A percentile compares a stretch with the other conserved stretches of the same genome.
Evolutionary conservation across 2,888 invertebrate genomes (phyloP).

Genomic region (Ichneumoninae sp.): DNA sequence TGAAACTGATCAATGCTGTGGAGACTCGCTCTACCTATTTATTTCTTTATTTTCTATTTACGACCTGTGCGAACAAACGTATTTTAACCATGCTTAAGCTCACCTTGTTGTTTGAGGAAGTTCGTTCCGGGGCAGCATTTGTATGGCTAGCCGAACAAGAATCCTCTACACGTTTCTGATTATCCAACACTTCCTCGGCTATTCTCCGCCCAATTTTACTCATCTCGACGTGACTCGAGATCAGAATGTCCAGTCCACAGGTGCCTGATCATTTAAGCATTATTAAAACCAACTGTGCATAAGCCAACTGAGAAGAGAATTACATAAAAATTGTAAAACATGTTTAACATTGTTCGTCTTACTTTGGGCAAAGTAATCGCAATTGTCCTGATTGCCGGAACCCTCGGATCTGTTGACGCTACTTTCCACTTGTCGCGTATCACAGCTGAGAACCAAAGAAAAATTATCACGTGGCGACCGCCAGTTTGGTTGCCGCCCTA

Average conservation of each 20-base stretch:
- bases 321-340: constrained; percentile 23
- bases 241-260: constrained; percentile 88
- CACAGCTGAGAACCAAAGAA: constrained; percentile 82
- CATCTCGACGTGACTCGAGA: constrained; percentile 92
- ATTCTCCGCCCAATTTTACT: constrained; percentile 94
- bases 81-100: constrained; percentile 28
- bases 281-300: not conserved
- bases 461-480: not conserved
- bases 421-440: constrained; percentile 85
- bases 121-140: constrained; percentile 81
- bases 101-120: constrained; percentile 82
- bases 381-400: constrained; percentile 84
- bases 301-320: constrained; percentile 5
- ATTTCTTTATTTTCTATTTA: not conserved
- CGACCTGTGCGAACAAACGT: not conserved
- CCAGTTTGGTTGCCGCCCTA: not conserved
- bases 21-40: not conserved
- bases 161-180: constrained; percentile 86
- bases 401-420: constrained; percentile 84
- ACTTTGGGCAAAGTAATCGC: constrained; percentile 86
- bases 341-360: constrained; percentile 71
- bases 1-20: constrained; percentile 76
- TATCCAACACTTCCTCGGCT: constrained; percentile 90
- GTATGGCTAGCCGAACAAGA: constrained; percentile 85
- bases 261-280: constrained; percentile 81